A percentile compares a stretch with the other conserved stretches of the same genome.
These are phyloP conservation scores for Patella pellucida DNA, from an alignment of 2,888 invertebrate genomes.

Conservation along the genomic window DNA sequence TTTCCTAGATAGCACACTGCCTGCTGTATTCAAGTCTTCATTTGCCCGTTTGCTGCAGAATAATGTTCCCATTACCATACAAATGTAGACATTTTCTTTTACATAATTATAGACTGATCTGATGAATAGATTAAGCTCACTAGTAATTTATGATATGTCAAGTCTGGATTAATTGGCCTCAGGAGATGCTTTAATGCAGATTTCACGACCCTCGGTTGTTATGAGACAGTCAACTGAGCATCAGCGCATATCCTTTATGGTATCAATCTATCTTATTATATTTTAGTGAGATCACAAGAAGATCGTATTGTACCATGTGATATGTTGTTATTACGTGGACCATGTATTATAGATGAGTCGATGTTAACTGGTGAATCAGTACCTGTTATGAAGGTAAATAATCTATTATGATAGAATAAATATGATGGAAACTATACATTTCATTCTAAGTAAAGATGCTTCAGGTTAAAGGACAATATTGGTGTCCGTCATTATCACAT, in stretches of 20 bases:
- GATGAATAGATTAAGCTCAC: too few relatives aligned
- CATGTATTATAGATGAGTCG: slow-evolving; percentile 98
- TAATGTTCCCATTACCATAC: too few relatives aligned
- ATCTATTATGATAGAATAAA: background rate
- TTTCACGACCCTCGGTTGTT: background rate
- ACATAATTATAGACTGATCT: too few relatives aligned
- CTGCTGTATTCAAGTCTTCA: too few relatives aligned
- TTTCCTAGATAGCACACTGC: too few relatives aligned
- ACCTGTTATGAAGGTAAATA: slow-evolving; percentile 89
- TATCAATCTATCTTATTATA: background rate
- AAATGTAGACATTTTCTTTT: too few relatives aligned
- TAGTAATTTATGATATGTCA: too few relatives aligned
- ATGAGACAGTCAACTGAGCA: background rate
- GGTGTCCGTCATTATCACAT: too few relatives aligned
- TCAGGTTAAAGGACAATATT: too few relatives aligned
- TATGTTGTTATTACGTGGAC: slow-evolving; percentile 90
- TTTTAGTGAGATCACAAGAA: slow-evolving; percentile 81
- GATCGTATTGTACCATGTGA: slow-evolving; percentile 96
- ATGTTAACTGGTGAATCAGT: slow-evolving; percentile 99
- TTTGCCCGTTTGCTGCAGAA: too few relatives aligned
- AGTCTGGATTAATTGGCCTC: too few relatives aligned
- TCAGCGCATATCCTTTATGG: background rate
- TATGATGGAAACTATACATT: background rate
- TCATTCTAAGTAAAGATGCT: background rate
- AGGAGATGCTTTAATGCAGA: too few relatives aligned